Base-by-base conservation (phyloP, 2,113 vertebrate genomes). In the Pseudolaguvia tuberculata region DNA sequence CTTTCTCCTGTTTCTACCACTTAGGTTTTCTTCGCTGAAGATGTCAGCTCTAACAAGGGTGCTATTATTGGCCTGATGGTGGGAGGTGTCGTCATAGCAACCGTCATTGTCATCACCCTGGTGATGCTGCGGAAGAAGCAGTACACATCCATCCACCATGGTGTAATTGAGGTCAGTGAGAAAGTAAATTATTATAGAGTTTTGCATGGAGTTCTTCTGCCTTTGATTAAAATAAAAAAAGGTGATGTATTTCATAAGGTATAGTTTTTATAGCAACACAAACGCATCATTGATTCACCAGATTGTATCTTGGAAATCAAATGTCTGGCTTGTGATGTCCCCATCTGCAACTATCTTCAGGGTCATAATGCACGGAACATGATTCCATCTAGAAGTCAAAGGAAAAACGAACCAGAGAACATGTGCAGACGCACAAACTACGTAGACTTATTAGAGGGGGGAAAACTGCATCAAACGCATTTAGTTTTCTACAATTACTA, bases 41-140 rank as follows among this genome's bases (percentile, higher is more conserved):
- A 99, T 45, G 94, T 94, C 75, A 94, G 96, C 67, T 96, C 95
- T 80, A 99, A 99, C 87, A 99, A 98, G 89, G 96, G 96, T 5
- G 97, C 97, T 70, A 96, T 99, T 82, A 98, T 99, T 74, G 97
- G 96, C 82, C 93, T 98, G 70, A 99, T 99, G 97, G 97, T 99
- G 76, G 97, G 97, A 55, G 97, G 97, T 9, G 94, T 99, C 80
- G 96, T 99, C 90, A 99, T 99, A 91, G 97, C 97, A 77, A 99
- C 96, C 12, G 92, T 99, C 85, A 99, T 99, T 52, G 96, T 99
- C 86, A 97, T 99, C 83, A 98, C 97, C 77, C 86, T 99, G 89
- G 95, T 99, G 89, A 99, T 99, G 97, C 91, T 99, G 89, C 94
- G 96, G 90, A 99, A 98, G 94, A 99, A 98, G 79, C 97, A 99